Evolutionary conservation across 2,797 vertebrate genomes (phyloP).

Genomic region (Sebastes vulpes): DNA sequence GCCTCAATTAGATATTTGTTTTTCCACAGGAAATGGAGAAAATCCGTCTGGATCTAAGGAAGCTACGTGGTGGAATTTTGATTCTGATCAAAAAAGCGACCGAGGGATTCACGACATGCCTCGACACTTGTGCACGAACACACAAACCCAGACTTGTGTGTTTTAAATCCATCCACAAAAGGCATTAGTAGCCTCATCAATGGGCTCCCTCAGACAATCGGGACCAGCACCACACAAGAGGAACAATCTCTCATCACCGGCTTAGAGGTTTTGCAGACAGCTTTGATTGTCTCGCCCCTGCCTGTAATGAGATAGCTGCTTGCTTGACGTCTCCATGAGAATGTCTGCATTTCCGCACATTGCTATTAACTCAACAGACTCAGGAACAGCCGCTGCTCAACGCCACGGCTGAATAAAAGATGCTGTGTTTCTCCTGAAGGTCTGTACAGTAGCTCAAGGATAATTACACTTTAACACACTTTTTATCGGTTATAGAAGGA

Average conservation of each 20-base stretch:
- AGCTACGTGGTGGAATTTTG: neutral
- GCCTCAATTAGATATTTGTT: constrained; percentile 36
- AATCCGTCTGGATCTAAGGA: neutral
- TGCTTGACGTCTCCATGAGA: constrained; percentile 47
- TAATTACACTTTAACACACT: neutral
- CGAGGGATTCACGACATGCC: neutral
- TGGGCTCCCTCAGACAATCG: constrained; percentile 37
- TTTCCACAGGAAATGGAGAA: constrained; percentile 29
- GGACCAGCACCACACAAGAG: constrained; percentile 24
- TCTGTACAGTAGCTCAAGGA: neutral
- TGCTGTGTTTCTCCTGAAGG: neutral
- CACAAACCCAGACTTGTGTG: neutral
- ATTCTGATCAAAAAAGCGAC: neutral
- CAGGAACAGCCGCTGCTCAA: neutral
- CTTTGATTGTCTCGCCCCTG: constrained; percentile 44
- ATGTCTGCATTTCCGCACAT: constrained; percentile 34
- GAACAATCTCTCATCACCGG: constrained; percentile 36
- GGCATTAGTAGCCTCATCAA: constrained; percentile 33
- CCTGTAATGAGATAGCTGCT: constrained; percentile 43
- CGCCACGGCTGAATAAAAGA: constrained; percentile 25
- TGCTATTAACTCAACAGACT: constrained; percentile 35
- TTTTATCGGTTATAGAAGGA: neutral
- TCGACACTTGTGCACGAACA: neutral
- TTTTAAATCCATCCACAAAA: constrained; percentile 32
- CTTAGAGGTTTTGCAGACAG: constrained; percentile 30